These are phyloP conservation scores for Ectropis crepuscularia DNA, from an alignment of 2,888 invertebrate species.

Conservation along the genomic window DNA sequence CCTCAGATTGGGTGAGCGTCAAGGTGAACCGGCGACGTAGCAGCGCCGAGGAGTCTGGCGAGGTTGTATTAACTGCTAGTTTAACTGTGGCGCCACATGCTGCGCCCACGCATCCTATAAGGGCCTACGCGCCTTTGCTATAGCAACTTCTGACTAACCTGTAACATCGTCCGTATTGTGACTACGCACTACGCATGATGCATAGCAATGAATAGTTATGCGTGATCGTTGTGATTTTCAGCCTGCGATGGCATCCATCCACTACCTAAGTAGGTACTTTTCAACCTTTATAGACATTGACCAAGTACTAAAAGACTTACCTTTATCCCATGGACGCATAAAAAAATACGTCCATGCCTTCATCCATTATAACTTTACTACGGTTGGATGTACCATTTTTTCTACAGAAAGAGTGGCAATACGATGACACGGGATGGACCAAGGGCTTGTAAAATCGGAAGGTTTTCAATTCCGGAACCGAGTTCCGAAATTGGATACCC, in stretches of 20 bases:
- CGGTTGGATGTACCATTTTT: no score
- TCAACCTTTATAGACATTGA: no score
- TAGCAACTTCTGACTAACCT: conserved; percentile 17
- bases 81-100: conserved; percentile 37
- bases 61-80: conserved; percentile 36
- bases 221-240: conserved; percentile 40
- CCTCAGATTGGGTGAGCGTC: conserved; percentile 59
- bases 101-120: conserved; percentile 62
- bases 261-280: no score
- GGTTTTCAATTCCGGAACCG: no score
- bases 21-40: conserved; percentile 69
- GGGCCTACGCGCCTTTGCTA: conserved; percentile 64
- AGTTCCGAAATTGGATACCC: no score
- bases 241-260: conserved; percentile 12
- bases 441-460: no score
- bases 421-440: no score
- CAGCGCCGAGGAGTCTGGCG: conserved; percentile 74
- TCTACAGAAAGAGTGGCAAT: no score
- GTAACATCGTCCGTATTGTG: conserved; percentile 52
- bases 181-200: conserved; percentile 58
- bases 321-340: no score
- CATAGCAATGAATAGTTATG: conserved; percentile 56
- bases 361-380: no score
- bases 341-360: no score
- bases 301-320: no score